Evolutionary conservation across 2,113 vertebrate species (phyloP).

Genomic region (Xiphophorus maculatus): DNA sequence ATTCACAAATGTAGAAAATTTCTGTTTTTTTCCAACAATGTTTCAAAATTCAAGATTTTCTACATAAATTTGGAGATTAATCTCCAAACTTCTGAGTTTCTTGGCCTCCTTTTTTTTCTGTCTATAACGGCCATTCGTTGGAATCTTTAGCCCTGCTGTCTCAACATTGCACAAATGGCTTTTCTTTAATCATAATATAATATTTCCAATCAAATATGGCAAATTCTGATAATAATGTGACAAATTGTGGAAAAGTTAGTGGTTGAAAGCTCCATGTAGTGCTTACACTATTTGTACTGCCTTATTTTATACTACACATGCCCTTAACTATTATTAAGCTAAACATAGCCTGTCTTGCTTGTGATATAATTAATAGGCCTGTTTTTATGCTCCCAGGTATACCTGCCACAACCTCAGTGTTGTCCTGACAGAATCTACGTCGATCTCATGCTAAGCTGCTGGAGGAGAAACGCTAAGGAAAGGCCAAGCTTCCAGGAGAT

Average conservation of each 20-base stretch:
- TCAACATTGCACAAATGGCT: too few relatives aligned
- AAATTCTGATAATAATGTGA: background rate
- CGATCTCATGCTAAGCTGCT: conserved; percentile 93
- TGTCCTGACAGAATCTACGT: conserved; percentile 90
- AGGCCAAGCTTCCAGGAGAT: conserved; percentile 94
- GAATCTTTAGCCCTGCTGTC: too few relatives aligned
- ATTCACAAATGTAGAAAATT: too few relatives aligned
- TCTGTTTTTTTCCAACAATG: too few relatives aligned
- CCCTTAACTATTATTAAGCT: background rate
- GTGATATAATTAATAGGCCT: background rate
- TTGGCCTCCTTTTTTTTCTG: too few relatives aligned
- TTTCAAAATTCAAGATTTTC: too few relatives aligned
- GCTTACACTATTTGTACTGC: background rate
- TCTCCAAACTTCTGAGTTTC: too few relatives aligned
- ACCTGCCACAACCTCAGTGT: conserved; percentile 88
- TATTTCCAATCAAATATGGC: too few relatives aligned
- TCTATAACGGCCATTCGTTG: too few relatives aligned
- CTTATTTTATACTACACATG: background rate
- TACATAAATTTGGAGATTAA: too few relatives aligned
- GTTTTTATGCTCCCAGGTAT: conserved; percentile 78
- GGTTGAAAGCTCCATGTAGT: background rate
- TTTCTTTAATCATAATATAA: too few relatives aligned
- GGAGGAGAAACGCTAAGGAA: conserved; percentile 94
- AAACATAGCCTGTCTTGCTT: background rate
- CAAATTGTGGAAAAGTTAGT: background rate